Conservation (phyloP, 2,888 invertebrate species). For the Lasioglossum villosulum region DNA sequence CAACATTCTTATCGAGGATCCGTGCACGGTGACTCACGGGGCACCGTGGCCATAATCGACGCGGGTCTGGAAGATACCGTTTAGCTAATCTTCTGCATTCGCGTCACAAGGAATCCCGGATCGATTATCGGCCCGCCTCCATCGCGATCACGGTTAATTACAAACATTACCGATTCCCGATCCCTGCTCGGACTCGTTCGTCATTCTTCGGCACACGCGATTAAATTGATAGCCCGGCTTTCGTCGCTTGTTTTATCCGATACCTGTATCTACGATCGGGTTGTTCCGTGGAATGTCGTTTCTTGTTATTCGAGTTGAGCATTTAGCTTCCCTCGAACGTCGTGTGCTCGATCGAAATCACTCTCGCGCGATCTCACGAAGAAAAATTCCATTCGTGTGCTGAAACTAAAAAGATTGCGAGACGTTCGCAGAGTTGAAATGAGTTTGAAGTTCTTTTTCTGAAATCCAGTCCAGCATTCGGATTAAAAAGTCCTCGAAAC, state of each 20-base stretch:
- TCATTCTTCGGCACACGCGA: background rate
- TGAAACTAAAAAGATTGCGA: background rate
- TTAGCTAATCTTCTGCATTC: background rate
- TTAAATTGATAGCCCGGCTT: background rate
- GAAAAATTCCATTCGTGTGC: background rate
- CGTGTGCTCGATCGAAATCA: background rate
- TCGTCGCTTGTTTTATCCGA: background rate
- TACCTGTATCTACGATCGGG: background rate
- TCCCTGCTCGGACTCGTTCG: background rate
- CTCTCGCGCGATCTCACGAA: background rate
- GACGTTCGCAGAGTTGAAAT: too few relatives aligned
- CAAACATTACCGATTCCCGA: background rate
- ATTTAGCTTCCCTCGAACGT: background rate
- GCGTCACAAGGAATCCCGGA: constrained; percentile 1
- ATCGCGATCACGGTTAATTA: constrained; percentile 5
- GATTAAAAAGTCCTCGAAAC: background rate
- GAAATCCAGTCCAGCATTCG: too few relatives aligned
- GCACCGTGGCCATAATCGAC: background rate
- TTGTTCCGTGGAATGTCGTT: background rate
- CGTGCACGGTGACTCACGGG: constrained; percentile 1
- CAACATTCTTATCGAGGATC: constrained; percentile 19
- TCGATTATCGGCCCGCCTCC: background rate
- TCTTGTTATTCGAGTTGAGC: background rate
- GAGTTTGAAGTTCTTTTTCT: too few relatives aligned
- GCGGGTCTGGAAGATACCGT: background rate